Evolutionary conservation across 1,140 invertebrate species (phyloP).

Genomic region (Cryptotermes secundus): DNA sequence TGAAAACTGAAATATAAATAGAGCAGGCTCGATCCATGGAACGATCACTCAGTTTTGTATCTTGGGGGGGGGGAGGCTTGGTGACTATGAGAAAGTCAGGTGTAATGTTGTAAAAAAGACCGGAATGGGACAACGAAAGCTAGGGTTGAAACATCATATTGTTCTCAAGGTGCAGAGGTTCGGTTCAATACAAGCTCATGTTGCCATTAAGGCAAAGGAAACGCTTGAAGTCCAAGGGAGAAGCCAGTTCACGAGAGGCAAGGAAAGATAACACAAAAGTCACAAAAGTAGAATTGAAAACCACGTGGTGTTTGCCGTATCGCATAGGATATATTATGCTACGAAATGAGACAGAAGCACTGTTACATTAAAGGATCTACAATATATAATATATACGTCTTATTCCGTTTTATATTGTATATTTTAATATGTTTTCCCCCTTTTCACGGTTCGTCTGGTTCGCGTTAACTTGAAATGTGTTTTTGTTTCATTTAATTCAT

Average conservation of each 20-base stretch:
- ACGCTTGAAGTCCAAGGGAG: neutral
- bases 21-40: neutral
- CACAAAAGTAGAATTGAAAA: neutral
- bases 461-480: no score
- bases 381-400: no score
- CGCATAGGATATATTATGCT: no score
- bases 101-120: conserved; percentile 12
- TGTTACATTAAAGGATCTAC: no score
- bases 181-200: neutral
- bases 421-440: no score
- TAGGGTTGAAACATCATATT: neutral
- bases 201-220: neutral
- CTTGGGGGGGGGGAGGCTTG: neutral
- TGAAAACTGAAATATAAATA: neutral
- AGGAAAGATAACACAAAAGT: neutral
- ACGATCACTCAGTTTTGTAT: neutral
- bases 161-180: neutral
- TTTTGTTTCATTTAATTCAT: no score
- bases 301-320: no score
- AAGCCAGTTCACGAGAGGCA: neutral
- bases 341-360: no score
- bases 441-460: no score
- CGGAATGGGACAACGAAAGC: neutral
- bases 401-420: no score
- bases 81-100: neutral